These are phyloP conservation scores for Montipora efflorescens DNA, from an alignment of 64 coral and sea anemone genomes.

Conservation along the genomic window DNA sequence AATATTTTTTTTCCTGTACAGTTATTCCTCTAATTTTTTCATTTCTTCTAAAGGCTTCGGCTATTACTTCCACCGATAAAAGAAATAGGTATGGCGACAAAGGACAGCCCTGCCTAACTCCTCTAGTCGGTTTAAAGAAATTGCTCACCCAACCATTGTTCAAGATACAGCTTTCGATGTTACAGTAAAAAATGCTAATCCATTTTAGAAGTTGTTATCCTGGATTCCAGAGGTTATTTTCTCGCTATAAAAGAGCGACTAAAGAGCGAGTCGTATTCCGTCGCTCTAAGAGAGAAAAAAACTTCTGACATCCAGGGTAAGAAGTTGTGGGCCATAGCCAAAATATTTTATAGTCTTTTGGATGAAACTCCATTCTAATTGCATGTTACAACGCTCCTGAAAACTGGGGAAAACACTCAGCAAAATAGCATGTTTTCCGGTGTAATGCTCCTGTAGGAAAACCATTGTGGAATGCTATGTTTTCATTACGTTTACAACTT, in stretches of 20 bases:
- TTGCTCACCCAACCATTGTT: neutral
- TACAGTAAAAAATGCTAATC: neutral
- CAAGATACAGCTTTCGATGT: neutral
- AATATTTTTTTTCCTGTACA: neutral
- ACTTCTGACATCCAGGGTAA: no score
- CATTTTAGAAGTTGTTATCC: neutral
- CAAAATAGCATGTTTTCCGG: no score
- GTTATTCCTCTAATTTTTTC: neutral
- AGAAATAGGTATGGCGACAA: neutral
- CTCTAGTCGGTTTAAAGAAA: neutral
- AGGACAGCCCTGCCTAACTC: conserved; percentile 1
- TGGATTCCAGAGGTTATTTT: no score
- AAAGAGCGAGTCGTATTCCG: no score
- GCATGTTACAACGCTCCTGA: no score
- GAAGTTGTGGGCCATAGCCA: neutral
- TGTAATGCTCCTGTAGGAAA: no score
- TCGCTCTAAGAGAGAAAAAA: no score
- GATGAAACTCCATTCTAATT: neutral
- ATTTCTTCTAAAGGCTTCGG: neutral
- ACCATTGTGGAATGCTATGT: no score
- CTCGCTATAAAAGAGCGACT: no score
- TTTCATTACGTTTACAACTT: no score
- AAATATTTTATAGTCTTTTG: neutral
- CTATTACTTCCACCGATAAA: neutral
- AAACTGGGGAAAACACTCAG: no score